These are phyloP conservation scores for Brachionichthys hirsutus DNA, from an alignment of 2,113 vertebrate genomes.

Conservation along the genomic window DNA sequence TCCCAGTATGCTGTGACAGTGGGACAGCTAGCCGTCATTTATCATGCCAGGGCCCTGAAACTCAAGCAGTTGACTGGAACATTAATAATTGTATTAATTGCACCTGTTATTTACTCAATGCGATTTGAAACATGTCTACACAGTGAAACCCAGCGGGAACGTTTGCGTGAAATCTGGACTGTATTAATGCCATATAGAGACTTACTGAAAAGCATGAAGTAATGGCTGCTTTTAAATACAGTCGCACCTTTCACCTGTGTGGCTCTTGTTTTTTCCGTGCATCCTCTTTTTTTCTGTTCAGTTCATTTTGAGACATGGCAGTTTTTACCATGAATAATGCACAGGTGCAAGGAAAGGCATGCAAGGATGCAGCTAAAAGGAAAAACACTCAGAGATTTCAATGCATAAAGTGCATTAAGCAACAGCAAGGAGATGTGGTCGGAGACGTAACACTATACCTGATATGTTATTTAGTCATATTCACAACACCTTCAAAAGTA, in stretches of 20 bases:
- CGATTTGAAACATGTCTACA: too few species aligned
- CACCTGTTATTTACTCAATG: too few species aligned
- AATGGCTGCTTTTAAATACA: conserved; percentile 30
- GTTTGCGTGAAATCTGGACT: too few species aligned
- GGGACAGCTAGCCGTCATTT: too few species aligned
- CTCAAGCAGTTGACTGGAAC: too few species aligned
- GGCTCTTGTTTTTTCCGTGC: conserved; percentile 23
- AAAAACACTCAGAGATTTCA: conserved; percentile 10
- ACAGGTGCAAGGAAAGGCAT: conserved; percentile 32
- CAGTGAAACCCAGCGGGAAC: too few species aligned
- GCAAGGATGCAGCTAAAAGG: conserved; percentile 19
- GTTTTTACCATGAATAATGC: conserved; percentile 63
- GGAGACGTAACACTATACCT: neutral
- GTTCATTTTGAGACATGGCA: conserved; percentile 58
- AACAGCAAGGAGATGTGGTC: neutral
- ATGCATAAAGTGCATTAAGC: neutral
- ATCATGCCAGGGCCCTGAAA: too few species aligned
- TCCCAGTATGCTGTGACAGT: too few species aligned
- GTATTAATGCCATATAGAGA: too few species aligned
- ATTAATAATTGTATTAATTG: too few species aligned
- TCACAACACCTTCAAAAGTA: too few species aligned
- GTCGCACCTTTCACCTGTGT: neutral
- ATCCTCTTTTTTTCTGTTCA: conserved; percentile 44
- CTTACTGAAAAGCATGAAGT: too few species aligned
- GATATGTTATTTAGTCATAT: neutral